Conservation (phyloP, 2,888 invertebrate species). For the Sarcophaga variegata region DNA sequence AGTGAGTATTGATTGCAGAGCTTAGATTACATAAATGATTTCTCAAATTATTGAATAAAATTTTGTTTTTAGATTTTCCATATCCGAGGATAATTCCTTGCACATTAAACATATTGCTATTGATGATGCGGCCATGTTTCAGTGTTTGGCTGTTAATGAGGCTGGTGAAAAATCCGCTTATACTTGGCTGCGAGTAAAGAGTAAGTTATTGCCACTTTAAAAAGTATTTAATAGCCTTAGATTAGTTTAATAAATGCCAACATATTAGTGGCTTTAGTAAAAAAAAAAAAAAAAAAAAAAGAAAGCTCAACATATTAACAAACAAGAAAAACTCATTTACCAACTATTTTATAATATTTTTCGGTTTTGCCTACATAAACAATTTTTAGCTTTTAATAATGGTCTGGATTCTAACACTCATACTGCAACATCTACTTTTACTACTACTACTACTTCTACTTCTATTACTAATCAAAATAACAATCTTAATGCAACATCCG, state of each 20-base stretch:
- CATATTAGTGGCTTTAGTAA: constrained; percentile 34
- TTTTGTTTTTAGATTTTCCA: constrained; percentile 84
- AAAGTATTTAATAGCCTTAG: background rate
- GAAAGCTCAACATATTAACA: constrained; percentile 23
- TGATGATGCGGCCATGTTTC: constrained; percentile 96
- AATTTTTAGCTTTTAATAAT: constrained; percentile 55
- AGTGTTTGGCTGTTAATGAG: constrained; percentile 94
- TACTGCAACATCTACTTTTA: background rate
- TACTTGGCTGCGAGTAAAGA: constrained; percentile 97
- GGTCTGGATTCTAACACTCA: constrained; percentile 57
- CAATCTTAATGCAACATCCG: constrained; percentile 57
- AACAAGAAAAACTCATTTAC: constrained; percentile 11
- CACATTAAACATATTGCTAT: constrained; percentile 90
- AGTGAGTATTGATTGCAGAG: constrained; percentile 79
- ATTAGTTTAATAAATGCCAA: constrained; percentile 3
- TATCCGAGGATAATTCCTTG: constrained; percentile 91
- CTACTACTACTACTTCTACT: constrained; percentile 8
- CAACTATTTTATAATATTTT: background rate
- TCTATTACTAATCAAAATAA: constrained; percentile 52
- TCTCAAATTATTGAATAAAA: background rate
- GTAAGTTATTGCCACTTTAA: constrained; percentile 85
- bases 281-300: background rate
- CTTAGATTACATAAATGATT: background rate
- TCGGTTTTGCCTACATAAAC: background rate
- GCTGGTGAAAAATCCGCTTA: constrained; percentile 95